Evolutionary conservation across 2,113 vertebrate species (phyloP).

Genomic region (Daphoenositta chrysoptera): DNA sequence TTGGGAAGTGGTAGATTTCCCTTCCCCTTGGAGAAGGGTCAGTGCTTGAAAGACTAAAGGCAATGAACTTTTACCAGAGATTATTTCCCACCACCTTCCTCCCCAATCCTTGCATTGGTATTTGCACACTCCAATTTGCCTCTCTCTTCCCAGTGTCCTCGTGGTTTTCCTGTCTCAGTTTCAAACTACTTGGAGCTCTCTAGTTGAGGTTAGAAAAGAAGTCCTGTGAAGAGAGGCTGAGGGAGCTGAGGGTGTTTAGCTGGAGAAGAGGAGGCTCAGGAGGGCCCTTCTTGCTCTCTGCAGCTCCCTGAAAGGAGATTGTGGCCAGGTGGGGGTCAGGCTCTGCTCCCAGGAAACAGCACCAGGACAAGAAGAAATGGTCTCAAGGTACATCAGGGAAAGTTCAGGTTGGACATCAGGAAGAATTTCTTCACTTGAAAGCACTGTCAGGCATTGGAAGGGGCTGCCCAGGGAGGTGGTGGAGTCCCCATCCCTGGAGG

Average conservation of each 20-base stretch:
- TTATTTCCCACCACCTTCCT: neutral
- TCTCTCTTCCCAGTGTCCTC: neutral
- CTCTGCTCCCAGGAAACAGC: neutral
- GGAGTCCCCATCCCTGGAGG: neutral
- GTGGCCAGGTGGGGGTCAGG: neutral
- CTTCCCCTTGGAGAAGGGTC: neutral
- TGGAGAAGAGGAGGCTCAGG: neutral
- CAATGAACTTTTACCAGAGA: neutral
- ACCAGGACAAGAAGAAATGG: neutral
- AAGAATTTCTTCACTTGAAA: neutral
- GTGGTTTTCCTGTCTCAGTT: neutral
- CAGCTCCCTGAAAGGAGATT: neutral
- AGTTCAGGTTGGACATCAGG: neutral
- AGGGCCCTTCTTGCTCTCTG: neutral
- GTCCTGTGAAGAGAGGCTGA: neutral
- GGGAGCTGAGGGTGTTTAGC: neutral
- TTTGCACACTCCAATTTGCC: neutral
- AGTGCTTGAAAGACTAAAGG: neutral
- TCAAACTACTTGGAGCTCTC: neutral
- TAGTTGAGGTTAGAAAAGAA: neutral
- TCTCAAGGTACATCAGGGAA: rapidly evolving
- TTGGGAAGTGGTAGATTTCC: neutral
- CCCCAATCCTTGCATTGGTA: rapidly evolving
- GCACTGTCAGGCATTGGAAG: neutral
- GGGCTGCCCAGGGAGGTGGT: neutral